Evolutionary conservation across 2,888 invertebrate species (phyloP).

Genomic region (Microplitis manilae): DNA sequence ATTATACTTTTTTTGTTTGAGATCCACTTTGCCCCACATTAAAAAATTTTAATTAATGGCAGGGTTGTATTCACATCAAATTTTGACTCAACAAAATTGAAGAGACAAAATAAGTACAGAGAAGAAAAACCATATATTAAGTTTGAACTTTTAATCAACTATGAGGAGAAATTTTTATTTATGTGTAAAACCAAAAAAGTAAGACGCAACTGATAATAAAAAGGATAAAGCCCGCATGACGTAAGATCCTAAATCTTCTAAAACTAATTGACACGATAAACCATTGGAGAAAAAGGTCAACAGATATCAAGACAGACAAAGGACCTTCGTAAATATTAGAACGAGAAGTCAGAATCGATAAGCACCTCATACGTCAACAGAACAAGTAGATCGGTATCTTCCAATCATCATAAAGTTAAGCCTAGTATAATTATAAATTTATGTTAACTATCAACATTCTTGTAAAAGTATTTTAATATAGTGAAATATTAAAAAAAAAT

Average conservation of each 20-base stretch:
- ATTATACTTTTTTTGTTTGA: too few relatives aligned
- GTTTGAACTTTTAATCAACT: not conserved
- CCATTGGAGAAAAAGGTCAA: conserved; percentile 45
- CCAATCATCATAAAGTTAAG: conserved; percentile 36
- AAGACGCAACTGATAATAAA: conserved; percentile 25
- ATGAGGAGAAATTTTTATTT: not conserved
- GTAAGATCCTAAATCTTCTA: conserved; percentile 46
- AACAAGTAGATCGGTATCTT: conserved; percentile 56
- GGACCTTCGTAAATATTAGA: conserved; percentile 56
- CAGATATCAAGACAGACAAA: conserved; percentile 48
- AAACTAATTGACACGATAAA: conserved; percentile 64
- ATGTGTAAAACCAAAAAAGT: conserved; percentile 6
- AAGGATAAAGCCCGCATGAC: conserved; percentile 35
- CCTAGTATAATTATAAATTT: conserved; percentile 15
- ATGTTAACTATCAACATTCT: not conserved
- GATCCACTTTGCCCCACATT: too few relatives aligned
- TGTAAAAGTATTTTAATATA: not conserved
- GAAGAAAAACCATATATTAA: too few relatives aligned
- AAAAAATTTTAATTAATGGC: too few relatives aligned
- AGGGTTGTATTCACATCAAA: too few relatives aligned
- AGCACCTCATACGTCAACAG: conserved; percentile 50
- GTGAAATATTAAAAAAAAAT: not conserved
- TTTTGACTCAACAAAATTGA: too few relatives aligned
- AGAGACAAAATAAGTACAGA: too few relatives aligned
- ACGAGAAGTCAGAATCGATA: conserved; percentile 60